Conservation (phyloP, 2,113 vertebrate genomes). For the Cynocephalus volans region DNA sequence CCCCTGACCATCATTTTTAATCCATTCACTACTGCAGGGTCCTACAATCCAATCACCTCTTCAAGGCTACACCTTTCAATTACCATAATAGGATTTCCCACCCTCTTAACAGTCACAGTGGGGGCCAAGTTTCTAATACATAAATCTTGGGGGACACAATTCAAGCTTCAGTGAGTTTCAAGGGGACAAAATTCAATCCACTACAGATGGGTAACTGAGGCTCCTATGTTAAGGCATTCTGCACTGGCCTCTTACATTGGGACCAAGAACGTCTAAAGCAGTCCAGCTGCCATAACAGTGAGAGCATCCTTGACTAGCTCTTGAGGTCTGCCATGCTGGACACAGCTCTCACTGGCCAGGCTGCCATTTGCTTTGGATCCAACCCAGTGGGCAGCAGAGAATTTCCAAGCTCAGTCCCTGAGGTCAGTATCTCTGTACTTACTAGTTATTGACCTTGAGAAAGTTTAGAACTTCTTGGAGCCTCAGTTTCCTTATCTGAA, state of each 20-base stretch:
- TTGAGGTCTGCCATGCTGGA: neutral
- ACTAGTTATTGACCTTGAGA: neutral
- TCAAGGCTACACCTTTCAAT: too few species aligned
- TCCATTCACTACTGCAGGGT: too few species aligned
- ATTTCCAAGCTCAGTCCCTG: neutral
- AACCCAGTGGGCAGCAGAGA: neutral
- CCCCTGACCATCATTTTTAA: too few species aligned
- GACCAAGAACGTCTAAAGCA: neutral
- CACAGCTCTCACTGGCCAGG: neutral
- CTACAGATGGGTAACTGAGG: neutral
- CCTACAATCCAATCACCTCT: too few species aligned
- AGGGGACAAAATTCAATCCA: too few species aligned
- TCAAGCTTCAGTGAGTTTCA: too few species aligned
- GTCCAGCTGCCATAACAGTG: neutral
- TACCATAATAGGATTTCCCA: too few species aligned
- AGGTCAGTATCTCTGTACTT: neutral
- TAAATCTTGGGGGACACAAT: too few species aligned
- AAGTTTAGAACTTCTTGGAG: neutral
- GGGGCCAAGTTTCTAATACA: too few species aligned
- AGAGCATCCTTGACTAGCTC: neutral
- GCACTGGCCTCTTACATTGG: too few species aligned
- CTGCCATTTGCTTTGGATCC: neutral
- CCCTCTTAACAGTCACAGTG: too few species aligned
- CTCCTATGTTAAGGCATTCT: neutral
- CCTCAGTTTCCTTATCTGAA: neutral